phyloP scores from a whole-genome alignment of 2,797 vertebrate genomes.

The Acipenser transmontanus region DNA sequence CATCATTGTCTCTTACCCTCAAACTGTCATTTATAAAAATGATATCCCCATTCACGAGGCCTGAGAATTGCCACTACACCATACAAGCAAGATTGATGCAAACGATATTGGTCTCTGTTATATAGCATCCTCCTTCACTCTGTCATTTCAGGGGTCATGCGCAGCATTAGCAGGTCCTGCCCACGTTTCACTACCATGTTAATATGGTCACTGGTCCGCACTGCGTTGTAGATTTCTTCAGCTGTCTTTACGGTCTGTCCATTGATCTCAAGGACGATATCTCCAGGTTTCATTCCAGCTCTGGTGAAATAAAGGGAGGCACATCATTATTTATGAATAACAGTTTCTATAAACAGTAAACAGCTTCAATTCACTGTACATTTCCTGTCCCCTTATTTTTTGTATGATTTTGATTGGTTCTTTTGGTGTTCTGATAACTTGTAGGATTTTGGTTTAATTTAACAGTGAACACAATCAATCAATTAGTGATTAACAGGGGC shows the following conservation, averaged over 20 bases:
- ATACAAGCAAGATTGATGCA: background rate
- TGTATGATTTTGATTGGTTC: background rate
- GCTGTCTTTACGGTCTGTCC: conserved; percentile 61
- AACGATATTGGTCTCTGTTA: background rate
- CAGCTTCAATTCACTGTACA: too few species aligned
- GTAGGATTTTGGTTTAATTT: too few species aligned
- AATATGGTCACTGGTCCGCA: conserved; percentile 68
- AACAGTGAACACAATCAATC: too few species aligned
- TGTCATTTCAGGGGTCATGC: conserved; percentile 74
- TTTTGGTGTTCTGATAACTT: too few species aligned
- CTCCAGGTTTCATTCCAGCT: conserved; percentile 79
- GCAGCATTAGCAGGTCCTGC: conserved; percentile 57
- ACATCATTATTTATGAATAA: too few species aligned
- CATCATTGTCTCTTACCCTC: too few species aligned
- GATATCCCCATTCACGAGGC: too few species aligned
- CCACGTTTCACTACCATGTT: conserved; percentile 69
- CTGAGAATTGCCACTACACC: too few species aligned
- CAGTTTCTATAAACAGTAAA: too few species aligned
- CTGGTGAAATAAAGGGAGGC: conserved; percentile 39
- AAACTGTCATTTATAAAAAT: too few species aligned
- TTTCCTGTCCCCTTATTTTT: too few species aligned
- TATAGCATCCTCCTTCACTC: conserved; percentile 51
- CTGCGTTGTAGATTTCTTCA: conserved; percentile 80
- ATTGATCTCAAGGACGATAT: conserved; percentile 83
- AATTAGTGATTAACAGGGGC: too few species aligned